Conservation (phyloP, 2,888 invertebrate genomes). For the Cynaeus angustus region DNA sequence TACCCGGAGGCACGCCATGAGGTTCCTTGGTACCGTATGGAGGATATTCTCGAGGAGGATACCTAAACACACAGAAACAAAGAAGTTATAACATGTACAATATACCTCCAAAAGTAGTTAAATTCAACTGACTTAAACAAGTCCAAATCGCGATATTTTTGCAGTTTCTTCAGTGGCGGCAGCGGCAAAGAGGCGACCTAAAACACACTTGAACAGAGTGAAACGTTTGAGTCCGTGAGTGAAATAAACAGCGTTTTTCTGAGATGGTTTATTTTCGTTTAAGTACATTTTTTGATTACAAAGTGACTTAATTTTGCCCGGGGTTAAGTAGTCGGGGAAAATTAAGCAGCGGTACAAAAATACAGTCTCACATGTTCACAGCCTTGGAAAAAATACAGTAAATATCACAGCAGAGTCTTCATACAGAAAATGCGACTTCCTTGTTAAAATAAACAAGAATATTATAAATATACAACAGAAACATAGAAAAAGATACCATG, state of each 20-base stretch:
- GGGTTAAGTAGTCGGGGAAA: slow-evolving; percentile 3
- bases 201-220: slow-evolving; percentile 48
- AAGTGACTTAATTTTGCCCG: slow-evolving; percentile 33
- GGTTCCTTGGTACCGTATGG: slow-evolving; percentile 55
- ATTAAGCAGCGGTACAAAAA: slow-evolving; percentile 22
- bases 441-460: no score
- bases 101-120: neutral
- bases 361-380: slow-evolving; percentile 30
- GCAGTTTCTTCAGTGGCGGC: slow-evolving; percentile 1
- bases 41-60: slow-evolving; percentile 60
- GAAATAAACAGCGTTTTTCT: slow-evolving; percentile 46
- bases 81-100: neutral
- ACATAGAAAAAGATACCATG: neutral
- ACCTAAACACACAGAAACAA: slow-evolving; percentile 64
- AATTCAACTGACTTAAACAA: slow-evolving; percentile 23
- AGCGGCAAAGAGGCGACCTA: slow-evolving; percentile 34
- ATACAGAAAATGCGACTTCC: no score
- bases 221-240: slow-evolving; percentile 29
- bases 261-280: slow-evolving; percentile 49
- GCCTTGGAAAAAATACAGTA: slow-evolving; percentile 11
- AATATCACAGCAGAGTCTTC: slow-evolving; percentile 17
- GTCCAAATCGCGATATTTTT: slow-evolving; percentile 14
- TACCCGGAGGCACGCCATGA: slow-evolving; percentile 58
- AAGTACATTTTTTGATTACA: slow-evolving; percentile 45
- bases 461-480: neutral